Evolutionary conservation across 2,113 vertebrate species (phyloP), one percentile per base, ranked within the genome.

Genomic region (Sebastes fasciatus): DNA sequence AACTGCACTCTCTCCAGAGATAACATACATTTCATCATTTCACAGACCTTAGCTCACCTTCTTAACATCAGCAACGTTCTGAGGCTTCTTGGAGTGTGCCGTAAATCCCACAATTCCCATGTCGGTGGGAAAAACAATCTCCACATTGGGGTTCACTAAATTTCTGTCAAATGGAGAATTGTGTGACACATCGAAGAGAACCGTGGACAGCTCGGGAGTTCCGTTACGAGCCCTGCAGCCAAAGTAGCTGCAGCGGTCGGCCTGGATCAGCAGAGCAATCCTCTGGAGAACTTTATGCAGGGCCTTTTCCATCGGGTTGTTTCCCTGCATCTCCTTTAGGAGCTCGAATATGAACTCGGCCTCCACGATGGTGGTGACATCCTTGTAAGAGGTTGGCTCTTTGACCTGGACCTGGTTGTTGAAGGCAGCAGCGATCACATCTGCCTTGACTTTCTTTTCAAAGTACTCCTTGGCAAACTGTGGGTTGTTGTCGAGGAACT

Each of bases 401-500:
- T 92, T 95, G 40, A 95, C 63, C 13, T 92, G 83, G 17, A 89
- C 89, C 55, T 93, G 82, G 40, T 92, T 93, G 21, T 93, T 94
- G 73, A 96, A 96, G 21, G 95, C 88, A 21, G 91, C 93, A 40
- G 85, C 90, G 57, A 96, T 85, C 1, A 89, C 92, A 71, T 97
- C 96, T 10, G 91, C 77, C 68, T 94, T 91, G 49, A 97, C 74
- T 86, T 96, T 97, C 91, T 91, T 94, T 55, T 97, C 91, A 0
- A 95, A 97, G 93, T 96, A 98, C 16, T 97, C 95, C 94, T 96
- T 96, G 64, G 96, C 96, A 91, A 97, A 96, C 79, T 92, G 92
- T 14, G 96, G 97, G 81, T 97, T 96, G 90, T 96, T 96, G 90
- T 97, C 95, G 43, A 98, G 87, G 79, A 96, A 98, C 91, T 96